Percentiles rank a stretch among this genome's conserved stretches.
phyloP scores from a whole-genome alignment of 2,888 invertebrate species.

The Eilema sororculum region DNA sequence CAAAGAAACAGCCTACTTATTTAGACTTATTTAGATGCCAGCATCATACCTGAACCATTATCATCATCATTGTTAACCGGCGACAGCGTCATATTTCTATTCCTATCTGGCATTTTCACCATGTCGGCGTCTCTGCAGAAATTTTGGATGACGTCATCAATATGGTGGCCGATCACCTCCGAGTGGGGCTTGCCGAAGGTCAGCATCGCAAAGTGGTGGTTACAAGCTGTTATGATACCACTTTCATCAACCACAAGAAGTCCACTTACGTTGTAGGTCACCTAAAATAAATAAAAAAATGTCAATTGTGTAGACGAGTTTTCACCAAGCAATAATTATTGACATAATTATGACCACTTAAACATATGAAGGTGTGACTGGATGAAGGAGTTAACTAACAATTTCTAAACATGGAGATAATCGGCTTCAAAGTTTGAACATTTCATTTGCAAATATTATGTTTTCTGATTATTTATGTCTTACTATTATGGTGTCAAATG shows the following conservation, averaged over 20 bases:
- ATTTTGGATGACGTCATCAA: slow-evolving; percentile 87
- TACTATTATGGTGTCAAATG: no score
- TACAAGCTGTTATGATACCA: slow-evolving; percentile 89
- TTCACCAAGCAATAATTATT: no score
- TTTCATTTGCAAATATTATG: no score
- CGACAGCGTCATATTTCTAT: slow-evolving; percentile 85
- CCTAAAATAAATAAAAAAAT: slow-evolving; percentile 64
- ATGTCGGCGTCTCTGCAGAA: slow-evolving; percentile 88
- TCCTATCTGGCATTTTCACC: slow-evolving; percentile 74
- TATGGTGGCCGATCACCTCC: slow-evolving; percentile 87
- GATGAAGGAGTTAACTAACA: no score
- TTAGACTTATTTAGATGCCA: neutral
- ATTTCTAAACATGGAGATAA: no score
- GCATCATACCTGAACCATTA: slow-evolving; percentile 72
- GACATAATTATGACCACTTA: no score
- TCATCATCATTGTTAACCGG: slow-evolving; percentile 85
- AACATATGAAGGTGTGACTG: no score
- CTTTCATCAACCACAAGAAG: slow-evolving; percentile 88
- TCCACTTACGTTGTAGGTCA: slow-evolving; percentile 89
- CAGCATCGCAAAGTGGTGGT: slow-evolving; percentile 89
- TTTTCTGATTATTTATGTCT: no score
- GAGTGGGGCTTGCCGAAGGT: slow-evolving; percentile 88
- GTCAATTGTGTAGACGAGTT: neutral
- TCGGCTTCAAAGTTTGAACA: no score
- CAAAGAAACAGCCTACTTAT: no score